Base-by-base conservation (phyloP, 2,888 invertebrate species). In the Hoplodrina ambigua region DNA sequence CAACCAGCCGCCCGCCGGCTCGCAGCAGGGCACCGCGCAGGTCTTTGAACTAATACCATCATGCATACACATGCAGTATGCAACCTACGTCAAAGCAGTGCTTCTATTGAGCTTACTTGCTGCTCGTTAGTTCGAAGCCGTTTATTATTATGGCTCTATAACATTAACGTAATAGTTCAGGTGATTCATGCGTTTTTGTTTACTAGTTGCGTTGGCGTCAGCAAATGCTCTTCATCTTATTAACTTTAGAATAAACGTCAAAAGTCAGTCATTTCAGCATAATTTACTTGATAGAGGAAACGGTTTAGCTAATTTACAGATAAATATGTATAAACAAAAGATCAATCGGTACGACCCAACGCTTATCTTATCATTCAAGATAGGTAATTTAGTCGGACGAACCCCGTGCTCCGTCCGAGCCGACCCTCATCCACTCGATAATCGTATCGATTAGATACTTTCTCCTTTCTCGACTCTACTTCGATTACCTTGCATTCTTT, bases 361-460 rank as follows among this genome's bases (percentile, higher is more conserved):
- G 84, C 83, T 86, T 88, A 87, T 88, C 90, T 90, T 91, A 92
- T 90, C 90, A 89, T 84, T 85, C 77, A 81, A 80, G 85, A 62
- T 76, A 63, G 59, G 88, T 90, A 88, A 90, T 89, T 91, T 89
- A 87, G 86, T 85, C 80, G 88, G 85, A 84, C 83, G 86, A 88
- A 84, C 88, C 87, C 87, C 81, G 85, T 81, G 85, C 84, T 84
- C 87, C 85, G 85, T 80, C 82, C 86, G 86, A 86, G 86, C 86
- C 88, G 88, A 88, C 88, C 90, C 89, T 90, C 88, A 84, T 89
- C 87, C 87, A 87, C 85, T 81, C 88, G 88, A 90, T 92, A 91
- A 92, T 91, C 88, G 89, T 90, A 91, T 91, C 89, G 90, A 92
- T 92, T 91, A 90, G 88, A 89, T 89, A 86, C 88, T 88, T 89